These are phyloP conservation scores for Gobiocypris rarus DNA, from an alignment of 2,113 vertebrate genomes.

Conservation along the genomic window DNA sequence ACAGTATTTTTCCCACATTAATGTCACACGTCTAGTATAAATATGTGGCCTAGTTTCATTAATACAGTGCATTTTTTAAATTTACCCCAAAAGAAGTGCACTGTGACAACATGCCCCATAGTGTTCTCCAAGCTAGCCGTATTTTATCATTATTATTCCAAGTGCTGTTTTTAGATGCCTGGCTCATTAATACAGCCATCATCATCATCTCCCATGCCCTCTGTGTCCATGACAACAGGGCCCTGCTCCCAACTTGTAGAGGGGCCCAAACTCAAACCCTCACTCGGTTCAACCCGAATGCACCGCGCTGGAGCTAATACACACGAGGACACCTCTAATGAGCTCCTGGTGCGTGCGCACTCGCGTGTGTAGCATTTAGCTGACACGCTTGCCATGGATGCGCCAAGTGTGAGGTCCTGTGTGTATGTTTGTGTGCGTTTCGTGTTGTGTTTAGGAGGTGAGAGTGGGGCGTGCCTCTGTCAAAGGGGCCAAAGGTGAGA, in stretches of 20 bases:
- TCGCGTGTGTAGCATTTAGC: conserved; percentile 10
- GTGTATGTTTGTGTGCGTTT: conserved; percentile 49
- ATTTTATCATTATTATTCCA: conserved; percentile 6
- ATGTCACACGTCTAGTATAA: too few relatives aligned
- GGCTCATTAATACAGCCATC: not conserved
- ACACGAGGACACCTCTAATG: conserved; percentile 10
- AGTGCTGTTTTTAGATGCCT: not conserved
- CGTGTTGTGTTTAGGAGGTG: conserved; percentile 70
- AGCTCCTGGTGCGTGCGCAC: not conserved
- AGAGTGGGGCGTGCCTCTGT: conserved; percentile 86
- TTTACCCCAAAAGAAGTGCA: too few relatives aligned
- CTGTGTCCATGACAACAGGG: conserved; percentile 12
- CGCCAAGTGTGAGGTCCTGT: conserved; percentile 45
- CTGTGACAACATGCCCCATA: too few relatives aligned
- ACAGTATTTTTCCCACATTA: too few relatives aligned
- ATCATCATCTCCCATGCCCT: not conserved
- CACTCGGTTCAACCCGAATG: not conserved
- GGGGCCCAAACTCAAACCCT: conserved; percentile 10
- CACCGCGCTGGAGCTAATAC: not conserved
- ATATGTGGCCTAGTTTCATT: too few relatives aligned
- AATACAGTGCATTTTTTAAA: too few relatives aligned
- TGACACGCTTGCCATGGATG: not conserved
- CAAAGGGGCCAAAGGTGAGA: conserved; percentile 98
- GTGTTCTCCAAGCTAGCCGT: not conserved
- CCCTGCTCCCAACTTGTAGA: conserved; percentile 11